Percentiles rank a stretch among this genome's conserved stretches.
Evolutionary conservation across 2,797 vertebrate species (phyloP).

Genomic region (Miichthys miiuy): DNA sequence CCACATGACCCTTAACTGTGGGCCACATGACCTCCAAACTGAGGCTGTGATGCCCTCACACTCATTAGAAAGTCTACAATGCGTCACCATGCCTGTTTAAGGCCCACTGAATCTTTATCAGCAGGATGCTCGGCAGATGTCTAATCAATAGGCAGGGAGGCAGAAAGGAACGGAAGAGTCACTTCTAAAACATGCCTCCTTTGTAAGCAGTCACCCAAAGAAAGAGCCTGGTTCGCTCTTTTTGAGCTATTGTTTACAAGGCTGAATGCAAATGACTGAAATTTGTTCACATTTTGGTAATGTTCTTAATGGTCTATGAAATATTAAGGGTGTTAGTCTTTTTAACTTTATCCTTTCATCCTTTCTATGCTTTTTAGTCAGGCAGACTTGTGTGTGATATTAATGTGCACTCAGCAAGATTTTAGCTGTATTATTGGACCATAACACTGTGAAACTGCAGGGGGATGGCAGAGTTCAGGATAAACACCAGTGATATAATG

Average conservation of each 20-base stretch:
- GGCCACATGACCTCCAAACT: conserved; percentile 31
- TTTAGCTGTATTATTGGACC: not conserved
- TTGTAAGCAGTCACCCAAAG: conserved; percentile 11
- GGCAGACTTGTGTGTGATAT: not conserved
- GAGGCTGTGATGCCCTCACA: conserved; percentile 29
- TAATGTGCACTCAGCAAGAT: not conserved
- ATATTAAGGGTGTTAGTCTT: not conserved
- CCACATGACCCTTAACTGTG: conserved; percentile 25
- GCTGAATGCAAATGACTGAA: not conserved
- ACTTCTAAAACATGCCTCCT: conserved; percentile 7
- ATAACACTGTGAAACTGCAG: not conserved
- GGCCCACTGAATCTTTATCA: conserved; percentile 37
- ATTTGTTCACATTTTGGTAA: not conserved
- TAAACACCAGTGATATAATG: conserved; percentile 23
- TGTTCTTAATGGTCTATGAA: not conserved
- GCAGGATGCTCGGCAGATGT: conserved; percentile 30
- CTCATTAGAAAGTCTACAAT: conserved; percentile 44
- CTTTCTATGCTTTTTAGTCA: not conserved
- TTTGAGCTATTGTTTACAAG: not conserved
- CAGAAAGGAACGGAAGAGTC: conserved; percentile 3
- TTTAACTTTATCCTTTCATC: not conserved
- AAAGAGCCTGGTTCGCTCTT: not conserved
- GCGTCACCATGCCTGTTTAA: conserved; percentile 35
- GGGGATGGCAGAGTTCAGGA: conserved; percentile 3
- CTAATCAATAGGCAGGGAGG: conserved; percentile 32